Conservation (phyloP, 2,888 invertebrate genomes). For the Opisthograptis luteolata region DNA sequence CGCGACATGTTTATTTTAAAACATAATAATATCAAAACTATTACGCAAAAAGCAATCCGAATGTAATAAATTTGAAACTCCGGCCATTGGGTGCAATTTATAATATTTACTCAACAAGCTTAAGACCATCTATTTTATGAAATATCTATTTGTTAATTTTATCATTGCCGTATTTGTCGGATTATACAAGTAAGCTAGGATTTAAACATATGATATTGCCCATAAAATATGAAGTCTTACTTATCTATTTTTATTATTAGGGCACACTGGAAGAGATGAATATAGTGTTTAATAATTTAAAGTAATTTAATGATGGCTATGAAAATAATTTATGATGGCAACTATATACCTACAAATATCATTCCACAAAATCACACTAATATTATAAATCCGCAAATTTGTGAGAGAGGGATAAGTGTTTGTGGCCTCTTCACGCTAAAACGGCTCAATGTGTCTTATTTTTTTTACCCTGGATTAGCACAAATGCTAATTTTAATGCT, state of each 20-base stretch:
- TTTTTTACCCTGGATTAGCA: too few relatives aligned
- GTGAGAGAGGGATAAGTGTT: too few relatives aligned
- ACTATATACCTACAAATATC: too few relatives aligned
- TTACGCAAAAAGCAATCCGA: constrained; percentile 38
- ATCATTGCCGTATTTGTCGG: constrained; percentile 53
- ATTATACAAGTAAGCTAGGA: constrained; percentile 31
- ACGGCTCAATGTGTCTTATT: too few relatives aligned
- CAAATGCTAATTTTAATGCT: too few relatives aligned
- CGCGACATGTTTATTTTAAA: constrained; percentile 14
- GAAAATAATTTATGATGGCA: neutral
- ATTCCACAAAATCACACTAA: too few relatives aligned
- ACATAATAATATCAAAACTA: constrained; percentile 40
- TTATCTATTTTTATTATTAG: constrained; percentile 1
- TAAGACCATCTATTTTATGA: constrained; percentile 39
- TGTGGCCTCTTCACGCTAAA: too few relatives aligned
- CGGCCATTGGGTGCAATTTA: constrained; percentile 48
- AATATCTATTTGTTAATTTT: constrained; percentile 52
- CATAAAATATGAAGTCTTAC: constrained; percentile 3
- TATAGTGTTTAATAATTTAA: neutral
- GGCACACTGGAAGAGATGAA: neutral
- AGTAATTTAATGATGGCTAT: constrained; percentile 1
- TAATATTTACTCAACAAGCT: constrained; percentile 46
- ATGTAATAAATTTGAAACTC: constrained; percentile 42
- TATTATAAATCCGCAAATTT: too few relatives aligned
- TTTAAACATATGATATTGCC: constrained; percentile 12